A percentile compares a stretch with the other conserved stretches of the same genome.
Evolutionary conservation across 2,113 vertebrate species (phyloP).

Genomic region (Parotia lawesii): DNA sequence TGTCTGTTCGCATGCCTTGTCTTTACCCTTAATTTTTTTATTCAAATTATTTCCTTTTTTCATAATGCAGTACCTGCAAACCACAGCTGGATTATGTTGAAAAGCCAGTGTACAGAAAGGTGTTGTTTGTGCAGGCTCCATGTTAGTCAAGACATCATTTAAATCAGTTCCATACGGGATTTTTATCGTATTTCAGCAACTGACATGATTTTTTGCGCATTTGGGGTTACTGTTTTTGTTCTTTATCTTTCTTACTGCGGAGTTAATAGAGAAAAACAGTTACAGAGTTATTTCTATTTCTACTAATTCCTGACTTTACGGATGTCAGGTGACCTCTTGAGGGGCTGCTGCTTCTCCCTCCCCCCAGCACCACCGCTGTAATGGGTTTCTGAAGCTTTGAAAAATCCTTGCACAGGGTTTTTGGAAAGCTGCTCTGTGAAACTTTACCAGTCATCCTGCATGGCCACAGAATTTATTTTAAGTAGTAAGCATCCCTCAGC

Average conservation of each 20-base stretch:
- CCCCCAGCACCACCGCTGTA: rapidly evolving
- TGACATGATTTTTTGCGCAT: background rate
- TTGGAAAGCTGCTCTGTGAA: background rate
- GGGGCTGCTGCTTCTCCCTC: rapidly evolving
- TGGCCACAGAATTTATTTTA: background rate
- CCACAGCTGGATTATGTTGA: background rate
- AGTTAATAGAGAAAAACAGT: background rate
- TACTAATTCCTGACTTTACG: background rate
- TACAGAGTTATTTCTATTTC: background rate
- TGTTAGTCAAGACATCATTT: background rate
- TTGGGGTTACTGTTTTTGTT: background rate
- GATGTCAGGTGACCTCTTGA: background rate
- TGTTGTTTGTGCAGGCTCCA: background rate
- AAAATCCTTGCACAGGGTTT: background rate
- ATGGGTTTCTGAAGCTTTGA: background rate
- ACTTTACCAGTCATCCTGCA: background rate
- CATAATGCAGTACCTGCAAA: background rate
- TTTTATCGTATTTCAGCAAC: background rate
- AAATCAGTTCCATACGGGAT: rapidly evolving
- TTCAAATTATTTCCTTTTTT: background rate
- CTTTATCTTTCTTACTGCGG: background rate
- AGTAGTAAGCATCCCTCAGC: background rate
- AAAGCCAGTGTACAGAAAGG: background rate
- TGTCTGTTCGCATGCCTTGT: background rate
- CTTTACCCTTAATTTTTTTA: background rate